A percentile compares a stretch with the other conserved stretches of the same genome.
Conservation (phyloP, 2,888 invertebrate genomes). For the Archaeoteleia sp. region DNA sequence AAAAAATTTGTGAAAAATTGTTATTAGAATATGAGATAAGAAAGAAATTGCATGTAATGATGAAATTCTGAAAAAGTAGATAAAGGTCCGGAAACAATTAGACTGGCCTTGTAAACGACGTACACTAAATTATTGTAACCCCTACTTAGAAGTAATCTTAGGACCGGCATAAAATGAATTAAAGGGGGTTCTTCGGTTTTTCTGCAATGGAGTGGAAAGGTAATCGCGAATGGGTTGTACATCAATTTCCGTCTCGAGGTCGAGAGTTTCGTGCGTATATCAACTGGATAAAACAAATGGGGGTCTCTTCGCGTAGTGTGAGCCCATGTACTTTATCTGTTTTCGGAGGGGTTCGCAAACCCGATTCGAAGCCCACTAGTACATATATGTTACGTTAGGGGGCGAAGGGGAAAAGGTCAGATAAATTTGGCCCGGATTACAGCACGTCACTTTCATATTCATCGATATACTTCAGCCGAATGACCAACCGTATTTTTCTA, state of each 20-base stretch:
- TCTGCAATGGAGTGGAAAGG: slow-evolving; percentile 60
- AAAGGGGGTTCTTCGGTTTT: slow-evolving; percentile 27
- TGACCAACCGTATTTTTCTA: slow-evolving; percentile 66
- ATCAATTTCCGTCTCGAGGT: slow-evolving; percentile 61
- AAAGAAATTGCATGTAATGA: too few species aligned
- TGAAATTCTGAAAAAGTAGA: too few species aligned
- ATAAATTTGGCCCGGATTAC: slow-evolving; percentile 72
- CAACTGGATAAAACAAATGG: slow-evolving; percentile 66
- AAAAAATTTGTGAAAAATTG: too few species aligned
- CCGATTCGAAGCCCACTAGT: neutral
- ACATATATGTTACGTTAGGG: slow-evolving; percentile 7
- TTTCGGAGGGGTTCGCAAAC: slow-evolving; percentile 17
- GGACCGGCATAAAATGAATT: neutral
- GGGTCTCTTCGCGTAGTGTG: slow-evolving; percentile 61
- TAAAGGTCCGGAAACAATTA: slow-evolving; percentile 22
- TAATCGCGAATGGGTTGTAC: slow-evolving; percentile 65
- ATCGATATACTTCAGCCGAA: slow-evolving; percentile 70
- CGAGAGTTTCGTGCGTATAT: slow-evolving; percentile 56
- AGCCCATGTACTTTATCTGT: slow-evolving; percentile 71
- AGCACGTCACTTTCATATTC: slow-evolving; percentile 73
- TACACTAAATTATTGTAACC: slow-evolving; percentile 22
- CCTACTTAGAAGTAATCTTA: slow-evolving; percentile 20
- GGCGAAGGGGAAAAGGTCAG: slow-evolving; percentile 60
- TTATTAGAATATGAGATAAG: too few species aligned
- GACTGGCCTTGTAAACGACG: slow-evolving; percentile 33